Percentiles rank a stretch among this genome's conserved stretches.
Evolutionary conservation across 2,797 vertebrate genomes (phyloP).

Genomic region (Smutsia temminckii): DNA sequence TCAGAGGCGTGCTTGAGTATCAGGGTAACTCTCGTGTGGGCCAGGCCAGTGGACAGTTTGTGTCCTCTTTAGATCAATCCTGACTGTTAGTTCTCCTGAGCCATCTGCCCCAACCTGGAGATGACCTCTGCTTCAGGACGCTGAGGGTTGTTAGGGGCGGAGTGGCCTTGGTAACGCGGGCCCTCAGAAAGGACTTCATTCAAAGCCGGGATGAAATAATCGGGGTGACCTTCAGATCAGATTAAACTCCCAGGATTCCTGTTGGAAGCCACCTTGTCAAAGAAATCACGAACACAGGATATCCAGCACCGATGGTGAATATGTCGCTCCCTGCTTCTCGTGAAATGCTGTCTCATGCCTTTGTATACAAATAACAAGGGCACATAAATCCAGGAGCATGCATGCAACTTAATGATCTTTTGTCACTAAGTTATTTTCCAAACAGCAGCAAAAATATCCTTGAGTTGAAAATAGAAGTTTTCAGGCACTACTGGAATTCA

Average conservation of each 20-base stretch:
- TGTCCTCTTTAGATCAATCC: background rate
- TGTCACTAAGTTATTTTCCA: slow-evolving; percentile 48
- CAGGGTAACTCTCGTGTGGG: background rate
- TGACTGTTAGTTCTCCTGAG: background rate
- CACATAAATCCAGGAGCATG: background rate
- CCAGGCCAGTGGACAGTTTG: background rate
- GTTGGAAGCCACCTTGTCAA: background rate
- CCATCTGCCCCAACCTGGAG: background rate
- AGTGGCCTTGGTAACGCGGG: background rate
- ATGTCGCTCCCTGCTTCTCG: background rate
- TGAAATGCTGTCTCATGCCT: background rate
- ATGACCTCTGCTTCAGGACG: background rate
- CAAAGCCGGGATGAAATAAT: background rate
- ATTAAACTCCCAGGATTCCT: background rate
- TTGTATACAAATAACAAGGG: background rate
- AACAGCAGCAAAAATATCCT: background rate
- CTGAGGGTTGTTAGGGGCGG: background rate
- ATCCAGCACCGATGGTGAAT: rapidly evolving
- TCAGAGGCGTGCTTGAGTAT: background rate
- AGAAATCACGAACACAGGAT: background rate
- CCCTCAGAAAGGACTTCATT: background rate
- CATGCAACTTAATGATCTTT: background rate
- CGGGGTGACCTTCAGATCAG: background rate
- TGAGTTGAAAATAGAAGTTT: background rate
- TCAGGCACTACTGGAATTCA: slow-evolving; percentile 43